Base-by-base conservation (phyloP, 2,888 invertebrate genomes). In the Parnassius smintheus region DNA sequence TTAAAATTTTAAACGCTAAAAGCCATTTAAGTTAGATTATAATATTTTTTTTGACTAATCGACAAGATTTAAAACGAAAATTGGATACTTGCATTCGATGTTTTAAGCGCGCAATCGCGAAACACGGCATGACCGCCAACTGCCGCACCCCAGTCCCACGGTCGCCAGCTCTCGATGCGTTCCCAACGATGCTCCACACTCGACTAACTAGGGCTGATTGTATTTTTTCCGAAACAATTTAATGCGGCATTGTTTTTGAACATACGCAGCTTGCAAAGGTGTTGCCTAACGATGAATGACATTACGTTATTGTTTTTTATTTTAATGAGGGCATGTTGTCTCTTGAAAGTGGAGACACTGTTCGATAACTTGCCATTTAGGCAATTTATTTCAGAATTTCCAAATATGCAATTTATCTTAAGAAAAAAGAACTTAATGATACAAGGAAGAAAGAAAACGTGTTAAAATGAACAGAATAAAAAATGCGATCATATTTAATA, bases 41-140 rank as follows among this genome's bases (percentile, higher is more conserved):
- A 46, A n/a, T 7, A 49, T 42, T 58, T 57, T 58, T 58, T 50
- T 7, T 11, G 46, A 53, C 4, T 44, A 22, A 10, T n/a, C 13
- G 13, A 11, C 13, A 12, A 57, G 60, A 42, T 58, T 58, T 65
- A 59, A 61, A 61, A 66, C n/a, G 41, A 13, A 8, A n/a, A 54
- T 65, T 61, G 66, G 76, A 87, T 91, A 91, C 91, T 91, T 90
- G 89, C 91, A 91, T 81, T 81, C 86, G 79, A 74, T 82, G 79
- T 71, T 85, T 88, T 71, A 91, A 75, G 59, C 85, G 79, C 69
- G 75, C 74, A 55, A 83, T 80, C 66, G 85, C 81, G 62, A 82
- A 81, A 77, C 91, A 91, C 81, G 88, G 91, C 91, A 91, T 91
- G 82, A 76, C 76, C 76, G 81, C 76, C 77, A 78, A 80, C 81